Evolutionary conservation across 2,888 invertebrate genomes (phyloP), one percentile per base, ranked within the genome.

Genomic region (Torymus tubicola): DNA sequence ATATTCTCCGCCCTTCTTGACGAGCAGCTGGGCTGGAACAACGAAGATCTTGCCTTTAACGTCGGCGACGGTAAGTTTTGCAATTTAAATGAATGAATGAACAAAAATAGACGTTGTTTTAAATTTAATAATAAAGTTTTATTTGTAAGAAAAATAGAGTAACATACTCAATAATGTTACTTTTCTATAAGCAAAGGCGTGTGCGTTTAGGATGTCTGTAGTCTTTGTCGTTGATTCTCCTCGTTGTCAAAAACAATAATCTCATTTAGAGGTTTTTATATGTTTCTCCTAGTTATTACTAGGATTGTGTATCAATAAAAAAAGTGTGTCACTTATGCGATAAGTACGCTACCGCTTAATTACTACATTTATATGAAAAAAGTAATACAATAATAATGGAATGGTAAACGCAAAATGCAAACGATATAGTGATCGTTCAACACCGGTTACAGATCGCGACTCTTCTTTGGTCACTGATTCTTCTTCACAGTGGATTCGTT

Each of bases 1-100:
- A 94, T 97, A 58, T 96, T 96, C 96, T 68, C 76, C 11, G 69
- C 72, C 12, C 50, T 80, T 2, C 71, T 80, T 18, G 82, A 80
- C 50, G 78, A 78, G n/a, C 80, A 70, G 2, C 58, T 80, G 0
- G 74, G 65, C 5, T 80, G 75, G 82, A 77, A 76, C 18, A 82
- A 69, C 12, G 79, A 79, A 13, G 82, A 82, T 2, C 73, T 80
- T 13, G 68, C 65, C 5, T 79, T 82, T 67, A 78, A 76, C 63
- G 77, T 81, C 24, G 73, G 72, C 18, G 81, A 81, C 16, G 81
- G 80, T 81, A 78, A 81, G 83, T 80, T 42, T 70, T 71, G 0
- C 16, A 31, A 18, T 55, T 57, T 2, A 24, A 57, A 31, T 42
- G 18, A 64, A 31, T 8, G 13, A 63, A n/a, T n/a, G 11, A 21